These are phyloP conservation scores for Typhlichthys eigenmanni DNA, from an alignment of 2,797 vertebrate genomes.

Conservation along the genomic window DNA sequence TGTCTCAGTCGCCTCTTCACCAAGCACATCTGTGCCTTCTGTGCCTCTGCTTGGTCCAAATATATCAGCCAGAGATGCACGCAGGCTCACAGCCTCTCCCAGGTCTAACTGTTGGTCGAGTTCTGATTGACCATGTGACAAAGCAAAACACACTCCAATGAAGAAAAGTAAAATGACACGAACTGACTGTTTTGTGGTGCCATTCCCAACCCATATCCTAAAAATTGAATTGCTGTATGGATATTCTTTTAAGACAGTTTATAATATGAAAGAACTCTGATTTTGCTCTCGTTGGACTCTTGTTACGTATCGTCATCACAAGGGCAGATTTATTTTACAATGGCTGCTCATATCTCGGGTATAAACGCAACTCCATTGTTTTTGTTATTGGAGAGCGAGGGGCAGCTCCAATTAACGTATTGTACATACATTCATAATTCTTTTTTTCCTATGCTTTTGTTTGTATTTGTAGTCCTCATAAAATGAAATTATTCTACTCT, in stretches of 20 bases:
- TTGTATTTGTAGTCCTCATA: slow-evolving; percentile 31
- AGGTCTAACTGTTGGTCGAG: slow-evolving; percentile 15
- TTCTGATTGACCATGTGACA: slow-evolving; percentile 46
- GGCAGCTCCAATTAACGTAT: slow-evolving; percentile 55
- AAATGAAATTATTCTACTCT: slow-evolving; percentile 46
- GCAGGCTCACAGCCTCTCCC: neutral
- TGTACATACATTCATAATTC: slow-evolving; percentile 34
- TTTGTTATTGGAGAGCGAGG: slow-evolving; percentile 40
- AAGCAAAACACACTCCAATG: slow-evolving; percentile 38
- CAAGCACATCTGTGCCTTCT: slow-evolving; percentile 76
- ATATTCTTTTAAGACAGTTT: slow-evolving; percentile 21
- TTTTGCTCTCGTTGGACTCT: neutral
- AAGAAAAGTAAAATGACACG: slow-evolving; percentile 33
- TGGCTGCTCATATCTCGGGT: slow-evolving; percentile 25
- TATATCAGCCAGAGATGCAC: slow-evolving; percentile 54
- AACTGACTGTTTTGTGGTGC: slow-evolving; percentile 19
- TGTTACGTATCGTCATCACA: slow-evolving; percentile 17
- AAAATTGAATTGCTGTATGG: slow-evolving; percentile 30
- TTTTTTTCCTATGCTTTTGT: slow-evolving; percentile 35
- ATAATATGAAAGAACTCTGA: slow-evolving; percentile 32
- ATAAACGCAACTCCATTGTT: slow-evolving; percentile 29
- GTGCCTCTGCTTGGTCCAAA: slow-evolving; percentile 76
- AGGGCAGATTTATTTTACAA: slow-evolving; percentile 34
- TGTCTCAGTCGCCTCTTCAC: slow-evolving; percentile 63
- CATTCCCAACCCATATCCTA: slow-evolving; percentile 31